phyloP scores from a whole-genome alignment of 2,888 invertebrate genomes.

The Caenorhabditis angaria region DNA sequence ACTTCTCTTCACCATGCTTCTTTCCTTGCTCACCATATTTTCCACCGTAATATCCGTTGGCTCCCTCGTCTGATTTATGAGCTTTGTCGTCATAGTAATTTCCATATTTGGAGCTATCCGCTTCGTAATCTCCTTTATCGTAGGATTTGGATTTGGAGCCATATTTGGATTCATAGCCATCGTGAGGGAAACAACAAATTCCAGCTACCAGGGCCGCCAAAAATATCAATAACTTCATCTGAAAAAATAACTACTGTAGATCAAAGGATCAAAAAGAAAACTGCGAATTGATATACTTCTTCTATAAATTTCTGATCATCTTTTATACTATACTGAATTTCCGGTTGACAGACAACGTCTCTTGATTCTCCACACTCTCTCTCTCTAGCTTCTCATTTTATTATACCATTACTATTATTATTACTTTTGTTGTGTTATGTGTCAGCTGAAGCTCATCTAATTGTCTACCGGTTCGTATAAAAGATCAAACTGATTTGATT shows the following conservation, averaged over 20 bases:
- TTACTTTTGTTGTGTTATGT: constrained; percentile 1
- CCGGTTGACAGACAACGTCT: background rate
- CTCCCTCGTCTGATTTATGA: constrained; percentile 31
- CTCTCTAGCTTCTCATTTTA: background rate
- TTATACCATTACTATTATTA: background rate
- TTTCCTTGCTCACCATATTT: constrained; percentile 40
- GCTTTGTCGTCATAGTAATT: constrained; percentile 28
- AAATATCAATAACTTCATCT: background rate
- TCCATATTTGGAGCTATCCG: constrained; percentile 34
- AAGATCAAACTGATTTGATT: background rate
- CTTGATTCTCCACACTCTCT: background rate
- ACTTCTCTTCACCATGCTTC: constrained; percentile 36
- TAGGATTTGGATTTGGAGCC: constrained; percentile 31
- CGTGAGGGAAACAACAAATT: background rate
- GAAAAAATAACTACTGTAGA: background rate
- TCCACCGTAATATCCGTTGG: constrained; percentile 38
- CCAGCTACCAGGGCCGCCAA: background rate
- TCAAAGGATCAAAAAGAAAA: background rate
- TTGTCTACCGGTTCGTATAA: constrained; percentile 2
- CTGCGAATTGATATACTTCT: background rate
- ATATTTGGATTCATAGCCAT: constrained; percentile 31
- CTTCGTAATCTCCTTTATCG: constrained; percentile 44
- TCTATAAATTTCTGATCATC: background rate
- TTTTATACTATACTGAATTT: constrained; percentile 2
- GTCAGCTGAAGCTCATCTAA: background rate